Conservation (phyloP, 2,797 vertebrate genomes). For the Enteromius thamalakanensis region DNA sequence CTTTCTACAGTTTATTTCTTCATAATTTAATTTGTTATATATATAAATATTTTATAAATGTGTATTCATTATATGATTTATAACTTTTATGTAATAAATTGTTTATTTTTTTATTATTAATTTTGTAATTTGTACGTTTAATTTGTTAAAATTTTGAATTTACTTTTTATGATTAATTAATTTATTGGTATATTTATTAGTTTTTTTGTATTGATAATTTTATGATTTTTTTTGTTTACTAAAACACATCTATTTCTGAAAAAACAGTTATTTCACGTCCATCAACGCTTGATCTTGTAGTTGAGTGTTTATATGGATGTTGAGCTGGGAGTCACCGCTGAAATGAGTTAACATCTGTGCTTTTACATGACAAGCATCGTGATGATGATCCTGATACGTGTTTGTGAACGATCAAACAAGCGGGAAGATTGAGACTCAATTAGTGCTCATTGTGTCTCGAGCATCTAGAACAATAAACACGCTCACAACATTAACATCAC, state of each 20-base stretch:
- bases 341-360: neutral
- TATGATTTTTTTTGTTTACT: neutral
- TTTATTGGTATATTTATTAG: neutral
- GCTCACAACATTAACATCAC: neutral
- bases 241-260: neutral
- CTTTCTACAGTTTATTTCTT: too few species aligned
- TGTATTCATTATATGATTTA: neutral
- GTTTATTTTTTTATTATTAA: neutral
- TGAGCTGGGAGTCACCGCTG: neutral
- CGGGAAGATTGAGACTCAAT: constrained; percentile 26
- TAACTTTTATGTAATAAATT: neutral
- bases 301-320: neutral
- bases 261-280: neutral
- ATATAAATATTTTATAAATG: neutral
- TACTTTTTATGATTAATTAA: neutral
- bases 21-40: too few species aligned
- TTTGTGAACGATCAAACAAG: constrained; percentile 8
- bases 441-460: constrained; percentile 27
- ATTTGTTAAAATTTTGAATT: neutral
- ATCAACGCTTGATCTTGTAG: neutral
- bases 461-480: neutral
- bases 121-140: neutral
- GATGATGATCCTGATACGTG: neutral
- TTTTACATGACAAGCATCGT: constrained; percentile 21
- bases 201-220: neutral